A percentile compares a stretch with the other conserved stretches of the same genome.
Conservation (phyloP, 2,113 vertebrate genomes). For the Xerus inauris region DNA sequence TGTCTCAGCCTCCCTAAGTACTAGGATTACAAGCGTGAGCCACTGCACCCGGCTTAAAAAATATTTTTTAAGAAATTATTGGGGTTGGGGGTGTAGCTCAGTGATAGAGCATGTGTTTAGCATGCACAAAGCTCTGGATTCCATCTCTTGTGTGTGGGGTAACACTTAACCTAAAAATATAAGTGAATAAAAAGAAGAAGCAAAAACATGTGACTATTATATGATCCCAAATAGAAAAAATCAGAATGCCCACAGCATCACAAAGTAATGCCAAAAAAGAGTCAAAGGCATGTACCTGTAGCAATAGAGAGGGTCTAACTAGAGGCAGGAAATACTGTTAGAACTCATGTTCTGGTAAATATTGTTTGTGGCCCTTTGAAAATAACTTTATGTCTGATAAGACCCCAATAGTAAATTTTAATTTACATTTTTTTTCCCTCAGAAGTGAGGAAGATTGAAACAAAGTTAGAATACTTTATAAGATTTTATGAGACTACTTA, state of each 20-base stretch:
- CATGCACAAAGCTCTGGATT: neutral
- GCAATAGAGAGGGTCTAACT: neutral
- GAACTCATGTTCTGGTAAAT: slow-evolving; percentile 13
- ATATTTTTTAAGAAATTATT: neutral
- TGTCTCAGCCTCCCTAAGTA: too few relatives aligned
- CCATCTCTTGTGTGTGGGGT: too few relatives aligned
- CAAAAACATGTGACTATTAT: neutral
- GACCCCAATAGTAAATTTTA: neutral
- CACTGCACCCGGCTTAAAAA: too few relatives aligned
- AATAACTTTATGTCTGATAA: neutral
- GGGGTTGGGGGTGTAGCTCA: too few relatives aligned
- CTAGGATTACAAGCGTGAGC: too few relatives aligned
- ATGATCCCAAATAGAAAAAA: slow-evolving; percentile 47
- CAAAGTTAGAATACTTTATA: slow-evolving; percentile 6
- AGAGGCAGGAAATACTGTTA: neutral
- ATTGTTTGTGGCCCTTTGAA: neutral
- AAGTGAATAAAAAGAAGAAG: slow-evolving; percentile 5
- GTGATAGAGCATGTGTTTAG: neutral
- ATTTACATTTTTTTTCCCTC: neutral
- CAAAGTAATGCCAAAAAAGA: slow-evolving; percentile 31
- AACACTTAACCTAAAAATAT: neutral
- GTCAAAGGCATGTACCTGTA: slow-evolving; percentile 13
- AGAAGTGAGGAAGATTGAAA: slow-evolving; percentile 17
- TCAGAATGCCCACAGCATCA: neutral
- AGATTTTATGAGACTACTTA: neutral